Evolutionary conservation across 2,113 vertebrate genomes (phyloP), one percentile per base, ranked within the genome.

Genomic region (Chaetodon auriga): DNA sequence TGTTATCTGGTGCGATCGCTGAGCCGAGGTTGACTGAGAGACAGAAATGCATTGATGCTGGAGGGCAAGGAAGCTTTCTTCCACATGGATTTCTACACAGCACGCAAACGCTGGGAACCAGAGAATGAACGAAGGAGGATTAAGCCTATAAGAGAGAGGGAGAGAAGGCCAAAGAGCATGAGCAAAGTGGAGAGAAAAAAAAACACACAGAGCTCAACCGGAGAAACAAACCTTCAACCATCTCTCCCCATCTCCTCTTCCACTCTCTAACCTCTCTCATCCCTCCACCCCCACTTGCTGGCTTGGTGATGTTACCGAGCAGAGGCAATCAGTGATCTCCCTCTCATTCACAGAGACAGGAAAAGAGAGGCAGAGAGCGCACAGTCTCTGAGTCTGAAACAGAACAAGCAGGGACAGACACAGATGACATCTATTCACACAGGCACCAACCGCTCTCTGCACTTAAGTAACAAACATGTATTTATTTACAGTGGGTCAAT

Each of bases 341-440:
- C 81, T 80, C 82, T 81, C 75, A 87, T 91, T 90, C 81, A 86
- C 62, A 75, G 60, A 86, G 38, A 58, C n/a, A 87, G 83, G 75
- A 2, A 65, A 43, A 71, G 38, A 36, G 16, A 70, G 16, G 73
- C 45, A 78, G 46, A 82, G 30, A 74, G 75, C 54, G 41, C 25
- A 75, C 70, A 70, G 38, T 76, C 68, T 57, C 57, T 51, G 19
- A 74, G 55, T 65, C 85, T 78, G 77, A 55, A 60, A 74, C 58
- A 62, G 79, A 82, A 86, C 87, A 83, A 80, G 58, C 23, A 54
- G 77, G 15, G 78, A 84, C 64, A 68, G 66, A 86, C 35, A 68
- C 88, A 64, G 70, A 71, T 66, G 64, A 82, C 76, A 68, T 65
- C 62, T 60, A 75, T 74, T 86, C 82, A 86, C 75, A 68, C 58